Percentiles rank a stretch among this genome's conserved stretches.
Conservation (phyloP, 2,888 invertebrate species). For the Cephus sareptanus region DNA sequence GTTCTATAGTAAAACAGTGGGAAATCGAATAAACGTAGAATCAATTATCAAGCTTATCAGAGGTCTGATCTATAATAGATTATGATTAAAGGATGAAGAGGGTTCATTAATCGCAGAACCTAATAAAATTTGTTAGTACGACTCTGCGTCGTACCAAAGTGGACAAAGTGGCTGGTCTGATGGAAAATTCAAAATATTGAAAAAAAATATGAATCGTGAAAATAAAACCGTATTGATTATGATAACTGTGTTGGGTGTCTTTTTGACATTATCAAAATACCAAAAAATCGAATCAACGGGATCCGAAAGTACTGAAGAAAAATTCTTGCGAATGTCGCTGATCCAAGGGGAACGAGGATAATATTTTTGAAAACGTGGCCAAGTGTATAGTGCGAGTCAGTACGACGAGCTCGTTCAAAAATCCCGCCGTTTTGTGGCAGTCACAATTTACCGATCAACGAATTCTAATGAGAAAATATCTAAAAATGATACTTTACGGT, state of each 20-base stretch:
- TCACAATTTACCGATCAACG: constrained; percentile 1
- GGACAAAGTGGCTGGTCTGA: no score
- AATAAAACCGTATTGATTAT: no score
- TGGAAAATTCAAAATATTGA: no score
- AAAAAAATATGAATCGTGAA: no score
- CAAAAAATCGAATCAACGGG: no score
- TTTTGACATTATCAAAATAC: no score
- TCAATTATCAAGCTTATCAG: background rate
- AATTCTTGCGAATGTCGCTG: no score
- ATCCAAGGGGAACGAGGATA: no score
- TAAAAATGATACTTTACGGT: background rate
- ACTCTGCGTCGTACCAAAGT: no score
- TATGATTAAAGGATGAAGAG: background rate
- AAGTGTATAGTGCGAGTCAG: background rate
- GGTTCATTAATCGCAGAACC: background rate
- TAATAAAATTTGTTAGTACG: background rate
- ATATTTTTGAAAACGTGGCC: background rate
- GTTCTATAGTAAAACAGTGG: background rate
- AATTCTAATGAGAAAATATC: constrained; percentile 6
- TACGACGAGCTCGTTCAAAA: background rate
- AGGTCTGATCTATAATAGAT: background rate
- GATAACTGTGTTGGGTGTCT: no score
- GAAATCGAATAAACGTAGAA: background rate
- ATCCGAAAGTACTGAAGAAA: no score
- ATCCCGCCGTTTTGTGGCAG: constrained; percentile 8